A percentile compares a stretch with the other conserved stretches of the same genome.
Conservation (phyloP, 35 echinoderm and acorn worm species). For the Hemicentrotus pulcherrimus region DNA sequence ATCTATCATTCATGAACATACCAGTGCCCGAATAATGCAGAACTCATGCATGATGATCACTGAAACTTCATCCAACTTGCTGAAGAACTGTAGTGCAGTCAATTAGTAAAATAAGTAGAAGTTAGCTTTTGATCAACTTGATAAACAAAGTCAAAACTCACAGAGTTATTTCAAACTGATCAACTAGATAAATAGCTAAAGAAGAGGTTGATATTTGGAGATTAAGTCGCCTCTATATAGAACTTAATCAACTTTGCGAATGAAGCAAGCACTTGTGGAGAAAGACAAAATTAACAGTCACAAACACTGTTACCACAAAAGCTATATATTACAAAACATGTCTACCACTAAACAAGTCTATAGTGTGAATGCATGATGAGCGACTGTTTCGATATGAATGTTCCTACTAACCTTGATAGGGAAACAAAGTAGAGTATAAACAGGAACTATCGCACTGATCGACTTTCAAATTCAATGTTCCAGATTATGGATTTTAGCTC, state of each 20-base stretch:
- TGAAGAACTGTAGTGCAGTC: not conserved
- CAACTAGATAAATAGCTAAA: no score
- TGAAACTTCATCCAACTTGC: not conserved
- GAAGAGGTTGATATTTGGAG: no score
- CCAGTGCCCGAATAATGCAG: not conserved
- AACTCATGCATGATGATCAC: not conserved
- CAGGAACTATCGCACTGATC: not conserved
- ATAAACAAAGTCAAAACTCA: no score
- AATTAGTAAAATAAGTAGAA: no score
- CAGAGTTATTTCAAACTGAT: no score
- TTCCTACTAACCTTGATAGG: not conserved
- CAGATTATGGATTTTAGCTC: not conserved
- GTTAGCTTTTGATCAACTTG: no score
- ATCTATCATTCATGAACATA: not conserved
- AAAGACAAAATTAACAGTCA: no score
- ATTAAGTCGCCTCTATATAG: not conserved
- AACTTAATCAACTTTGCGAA: not conserved
- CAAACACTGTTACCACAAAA: not conserved
- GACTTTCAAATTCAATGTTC: not conserved
- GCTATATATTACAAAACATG: not conserved
- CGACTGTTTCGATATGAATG: not conserved
- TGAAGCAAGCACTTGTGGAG: not conserved
- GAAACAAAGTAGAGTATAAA: not conserved
- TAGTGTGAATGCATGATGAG: no score
- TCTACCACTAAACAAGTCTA: not conserved